These are phyloP conservation scores for Oxyura jamaicensis DNA, from an alignment of 2,113 vertebrate species.

Conservation along the genomic window DNA sequence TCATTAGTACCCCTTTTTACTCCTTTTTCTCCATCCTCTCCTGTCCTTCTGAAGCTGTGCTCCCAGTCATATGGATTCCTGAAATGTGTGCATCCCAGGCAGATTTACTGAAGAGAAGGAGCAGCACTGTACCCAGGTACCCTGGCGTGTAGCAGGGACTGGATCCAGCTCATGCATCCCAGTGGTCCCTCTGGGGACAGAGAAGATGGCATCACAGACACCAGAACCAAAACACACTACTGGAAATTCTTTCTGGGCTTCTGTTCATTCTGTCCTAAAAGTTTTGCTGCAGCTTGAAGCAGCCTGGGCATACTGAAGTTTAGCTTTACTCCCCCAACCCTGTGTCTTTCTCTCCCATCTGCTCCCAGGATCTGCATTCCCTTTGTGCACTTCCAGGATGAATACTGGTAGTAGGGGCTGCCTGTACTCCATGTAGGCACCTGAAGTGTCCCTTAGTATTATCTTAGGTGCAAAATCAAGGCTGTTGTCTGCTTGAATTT, in stretches of 20 bases:
- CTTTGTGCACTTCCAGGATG: background rate
- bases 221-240: background rate
- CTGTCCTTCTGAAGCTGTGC: background rate
- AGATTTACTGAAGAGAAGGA: background rate
- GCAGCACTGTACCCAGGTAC: background rate
- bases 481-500: background rate
- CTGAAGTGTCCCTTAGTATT: background rate
- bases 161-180: background rate
- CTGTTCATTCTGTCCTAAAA: background rate
- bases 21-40: background rate
- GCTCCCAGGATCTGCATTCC: background rate
- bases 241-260: background rate
- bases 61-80: background rate
- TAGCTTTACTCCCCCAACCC: background rate
- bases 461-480: background rate
- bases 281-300: background rate
- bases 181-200: background rate
- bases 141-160: accelerated
- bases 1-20: background rate
- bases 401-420: background rate
- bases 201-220: background rate
- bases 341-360: background rate
- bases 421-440: background rate
- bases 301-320: background rate
- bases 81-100: background rate